phyloP scores from a whole-genome alignment of 1,140 invertebrate species.

The Triops longicaudatus region DNA sequence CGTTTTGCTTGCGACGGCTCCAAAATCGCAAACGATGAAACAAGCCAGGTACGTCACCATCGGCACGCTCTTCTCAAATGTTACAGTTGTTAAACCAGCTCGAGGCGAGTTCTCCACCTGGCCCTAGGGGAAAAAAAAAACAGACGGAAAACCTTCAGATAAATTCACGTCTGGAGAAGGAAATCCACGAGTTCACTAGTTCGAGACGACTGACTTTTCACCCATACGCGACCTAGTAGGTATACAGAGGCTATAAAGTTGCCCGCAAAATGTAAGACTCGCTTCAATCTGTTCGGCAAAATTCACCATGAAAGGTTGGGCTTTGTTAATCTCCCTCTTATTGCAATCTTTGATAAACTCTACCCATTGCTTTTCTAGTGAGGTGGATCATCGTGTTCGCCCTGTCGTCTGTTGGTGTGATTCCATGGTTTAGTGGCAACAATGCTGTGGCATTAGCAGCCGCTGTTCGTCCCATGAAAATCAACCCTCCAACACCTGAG shows the following conservation, averaged over 20 bases:
- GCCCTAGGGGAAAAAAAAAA: constrained; percentile 36
- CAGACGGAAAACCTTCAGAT: not conserved
- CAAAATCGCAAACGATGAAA: constrained; percentile 86
- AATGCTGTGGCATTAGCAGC: not conserved
- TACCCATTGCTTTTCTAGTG: not conserved
- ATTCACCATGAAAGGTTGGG: not conserved
- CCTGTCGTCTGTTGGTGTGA: not conserved
- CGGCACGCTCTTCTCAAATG: constrained; percentile 68
- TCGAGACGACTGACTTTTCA: not conserved
- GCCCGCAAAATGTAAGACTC: not conserved
- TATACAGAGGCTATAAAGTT: not conserved
- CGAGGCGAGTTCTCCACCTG: constrained; percentile 38
- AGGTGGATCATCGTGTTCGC: not conserved
- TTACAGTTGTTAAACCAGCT: constrained; percentile 45
- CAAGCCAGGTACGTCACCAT: constrained; percentile 90
- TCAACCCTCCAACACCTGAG: not conserved
- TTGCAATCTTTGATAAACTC: not conserved
- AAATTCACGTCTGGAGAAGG: not conserved
- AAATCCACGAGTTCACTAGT: not conserved
- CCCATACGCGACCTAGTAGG: not conserved
- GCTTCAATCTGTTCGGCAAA: not conserved
- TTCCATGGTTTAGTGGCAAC: not conserved
- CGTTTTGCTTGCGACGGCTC: constrained; percentile 45
- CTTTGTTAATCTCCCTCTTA: no score
- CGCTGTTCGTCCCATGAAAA: not conserved